phyloP scores from a whole-genome alignment of 2,888 invertebrate genomes.

The Portevinia maculata region DNA sequence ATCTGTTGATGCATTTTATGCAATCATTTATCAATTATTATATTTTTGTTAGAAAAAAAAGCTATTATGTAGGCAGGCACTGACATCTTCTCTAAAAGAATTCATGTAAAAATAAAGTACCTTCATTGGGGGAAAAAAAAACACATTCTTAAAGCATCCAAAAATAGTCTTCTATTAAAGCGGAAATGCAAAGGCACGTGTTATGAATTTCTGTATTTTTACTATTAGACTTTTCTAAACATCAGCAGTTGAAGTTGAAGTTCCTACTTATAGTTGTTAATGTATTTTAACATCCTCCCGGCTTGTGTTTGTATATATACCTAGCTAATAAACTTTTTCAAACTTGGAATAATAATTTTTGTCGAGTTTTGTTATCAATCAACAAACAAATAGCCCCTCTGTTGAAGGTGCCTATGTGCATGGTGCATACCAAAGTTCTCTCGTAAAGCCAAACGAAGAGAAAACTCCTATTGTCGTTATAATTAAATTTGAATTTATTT shows the following conservation, averaged over 20 bases:
- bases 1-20: slow-evolving; percentile 2
- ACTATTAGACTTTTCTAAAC: slow-evolving; percentile 32
- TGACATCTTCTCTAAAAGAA: neutral
- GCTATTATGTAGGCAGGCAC: too few species aligned
- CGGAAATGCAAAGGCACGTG: slow-evolving; percentile 57
- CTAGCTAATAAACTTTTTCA: slow-evolving; percentile 10
- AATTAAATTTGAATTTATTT: slow-evolving; percentile 9
- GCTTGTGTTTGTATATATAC: neutral
- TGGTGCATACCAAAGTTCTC: neutral
- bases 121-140: slow-evolving; percentile 3
- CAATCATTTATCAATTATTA: neutral
- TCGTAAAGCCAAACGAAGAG: slow-evolving; percentile 6
- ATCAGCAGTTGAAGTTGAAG: neutral
- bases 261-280: neutral
- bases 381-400: slow-evolving; percentile 4
- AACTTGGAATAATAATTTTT: slow-evolving; percentile 19
- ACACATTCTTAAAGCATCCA: slow-evolving; percentile 18
- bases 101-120: slow-evolving; percentile 31
- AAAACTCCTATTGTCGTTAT: neutral
- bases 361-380: neutral
- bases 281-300: neutral
- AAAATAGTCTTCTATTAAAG: slow-evolving; percentile 46
- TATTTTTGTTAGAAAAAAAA: too few species aligned
- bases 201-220: slow-evolving; percentile 46
- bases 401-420: neutral